Conservation (phyloP, 2,888 invertebrate genomes). For the Abrostola triplasia region DNA sequence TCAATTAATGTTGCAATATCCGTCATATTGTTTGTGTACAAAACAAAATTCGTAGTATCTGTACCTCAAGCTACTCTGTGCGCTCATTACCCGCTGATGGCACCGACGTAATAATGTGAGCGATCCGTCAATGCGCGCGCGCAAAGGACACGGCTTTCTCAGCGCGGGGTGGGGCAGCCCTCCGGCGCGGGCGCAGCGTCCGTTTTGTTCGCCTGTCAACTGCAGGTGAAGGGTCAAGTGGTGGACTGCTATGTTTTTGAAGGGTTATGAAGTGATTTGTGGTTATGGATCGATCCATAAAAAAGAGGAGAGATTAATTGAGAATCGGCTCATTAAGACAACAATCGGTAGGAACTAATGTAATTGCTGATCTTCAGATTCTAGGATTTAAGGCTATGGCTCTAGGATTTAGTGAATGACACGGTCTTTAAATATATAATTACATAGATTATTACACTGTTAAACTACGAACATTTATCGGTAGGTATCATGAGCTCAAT, state of each 20-base stretch:
- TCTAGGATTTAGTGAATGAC: no score
- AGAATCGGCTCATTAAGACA: no score
- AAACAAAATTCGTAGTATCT: slow-evolving; percentile 23
- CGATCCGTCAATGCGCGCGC: slow-evolving; percentile 77
- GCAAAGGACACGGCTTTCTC: slow-evolving; percentile 83
- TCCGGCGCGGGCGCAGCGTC: slow-evolving; percentile 63
- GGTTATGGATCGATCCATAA: not conserved
- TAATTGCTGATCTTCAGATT: no score
- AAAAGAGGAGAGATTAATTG: no score
- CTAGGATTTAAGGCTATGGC: no score
- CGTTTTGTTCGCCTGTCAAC: slow-evolving; percentile 68
- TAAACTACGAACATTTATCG: no score
- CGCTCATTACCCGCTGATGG: slow-evolving; percentile 76
- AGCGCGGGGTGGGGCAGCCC: slow-evolving; percentile 59
- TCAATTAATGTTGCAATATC: no score
- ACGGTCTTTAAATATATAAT: no score
- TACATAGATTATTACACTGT: no score
- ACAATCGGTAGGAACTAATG: no score
- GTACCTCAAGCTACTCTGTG: slow-evolving; percentile 51
- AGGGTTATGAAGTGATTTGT: slow-evolving; percentile 27
- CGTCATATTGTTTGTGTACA: no score
- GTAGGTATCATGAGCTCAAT: no score
- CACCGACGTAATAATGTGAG: slow-evolving; percentile 77
- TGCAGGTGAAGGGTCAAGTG: slow-evolving; percentile 59
- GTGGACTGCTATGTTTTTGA: slow-evolving; percentile 37